Percentiles rank a stretch among this genome's conserved stretches.
These are phyloP conservation scores for Pangasius djambal DNA, from an alignment of 2,797 vertebrate species.

Conservation along the genomic window DNA sequence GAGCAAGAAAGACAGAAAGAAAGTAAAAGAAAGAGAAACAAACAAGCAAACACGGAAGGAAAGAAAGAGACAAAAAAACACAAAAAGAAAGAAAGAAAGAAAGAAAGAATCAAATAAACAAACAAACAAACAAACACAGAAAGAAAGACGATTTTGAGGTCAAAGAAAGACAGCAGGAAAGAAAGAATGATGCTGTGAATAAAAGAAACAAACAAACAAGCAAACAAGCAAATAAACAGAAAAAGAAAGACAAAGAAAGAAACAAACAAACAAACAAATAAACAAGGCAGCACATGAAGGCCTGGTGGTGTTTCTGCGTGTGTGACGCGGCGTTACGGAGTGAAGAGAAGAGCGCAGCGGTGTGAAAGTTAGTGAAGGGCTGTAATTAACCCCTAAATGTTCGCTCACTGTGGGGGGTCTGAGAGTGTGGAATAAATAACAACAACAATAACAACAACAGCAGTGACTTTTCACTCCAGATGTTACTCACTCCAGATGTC, in stretches of 20 bases:
- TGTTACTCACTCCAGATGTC: slow-evolving; percentile 1
- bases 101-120: background rate
- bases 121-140: background rate
- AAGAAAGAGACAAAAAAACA: background rate
- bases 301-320: too few relatives aligned
- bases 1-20: background rate
- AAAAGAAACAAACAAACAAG: background rate
- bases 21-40: background rate
- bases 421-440: background rate
- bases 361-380: background rate
- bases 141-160: background rate
- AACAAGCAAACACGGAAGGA: background rate
- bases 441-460: background rate
- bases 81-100: background rate
- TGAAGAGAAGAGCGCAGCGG: too few relatives aligned
- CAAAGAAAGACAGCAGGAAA: background rate
- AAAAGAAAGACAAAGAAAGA: background rate
- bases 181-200: too few relatives aligned
- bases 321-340: too few relatives aligned
- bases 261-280: too few relatives aligned
- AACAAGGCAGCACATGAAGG: too few relatives aligned
- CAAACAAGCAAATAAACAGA: background rate
- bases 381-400: background rate
- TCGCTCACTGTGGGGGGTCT: background rate
- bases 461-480: background rate